These are phyloP conservation scores for Molorchus minor DNA, from an alignment of 2,888 invertebrate genomes.

Conservation along the genomic window DNA sequence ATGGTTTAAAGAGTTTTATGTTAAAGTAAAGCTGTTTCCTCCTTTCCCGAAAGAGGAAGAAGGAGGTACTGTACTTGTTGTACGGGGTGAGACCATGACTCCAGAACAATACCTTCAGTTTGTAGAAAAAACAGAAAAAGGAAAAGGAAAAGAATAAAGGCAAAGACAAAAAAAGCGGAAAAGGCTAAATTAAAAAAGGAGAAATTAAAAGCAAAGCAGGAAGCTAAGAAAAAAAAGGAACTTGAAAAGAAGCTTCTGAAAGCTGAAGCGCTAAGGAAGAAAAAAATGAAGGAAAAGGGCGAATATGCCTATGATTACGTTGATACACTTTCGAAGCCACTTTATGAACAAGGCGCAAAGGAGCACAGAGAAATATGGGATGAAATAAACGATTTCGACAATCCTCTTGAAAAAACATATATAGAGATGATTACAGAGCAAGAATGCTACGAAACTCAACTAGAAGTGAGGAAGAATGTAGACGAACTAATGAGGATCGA, in stretches of 20 bases:
- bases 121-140: conserved; percentile 50
- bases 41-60: conserved; percentile 76
- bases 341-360: conserved; percentile 59
- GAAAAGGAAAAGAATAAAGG: conserved; percentile 51
- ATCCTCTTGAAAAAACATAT: conserved; percentile 71
- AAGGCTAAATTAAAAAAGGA: conserved; percentile 44
- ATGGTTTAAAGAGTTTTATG: conserved; percentile 78
- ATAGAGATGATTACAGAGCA: conserved; percentile 72
- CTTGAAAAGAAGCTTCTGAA: conserved; percentile 62
- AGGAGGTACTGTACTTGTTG: conserved; percentile 73
- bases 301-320: conserved; percentile 49
- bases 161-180: conserved; percentile 41
- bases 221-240: conserved; percentile 49
- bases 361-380: conserved; percentile 67
- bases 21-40: conserved; percentile 69
- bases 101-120: conserved; percentile 68
- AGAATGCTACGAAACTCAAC: conserved; percentile 71
- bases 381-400: conserved; percentile 62
- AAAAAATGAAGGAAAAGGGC: conserved; percentile 48
- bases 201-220: conserved; percentile 48
- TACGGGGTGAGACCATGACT: conserved; percentile 68
- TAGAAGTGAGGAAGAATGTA: conserved; percentile 73
- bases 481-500: conserved; percentile 74
- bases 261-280: conserved; percentile 50
- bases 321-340: conserved; percentile 58